These are phyloP conservation scores for Hippocampus guttulatus DNA, from an alignment of 2,113 vertebrate genomes.

Conservation along the genomic window DNA sequence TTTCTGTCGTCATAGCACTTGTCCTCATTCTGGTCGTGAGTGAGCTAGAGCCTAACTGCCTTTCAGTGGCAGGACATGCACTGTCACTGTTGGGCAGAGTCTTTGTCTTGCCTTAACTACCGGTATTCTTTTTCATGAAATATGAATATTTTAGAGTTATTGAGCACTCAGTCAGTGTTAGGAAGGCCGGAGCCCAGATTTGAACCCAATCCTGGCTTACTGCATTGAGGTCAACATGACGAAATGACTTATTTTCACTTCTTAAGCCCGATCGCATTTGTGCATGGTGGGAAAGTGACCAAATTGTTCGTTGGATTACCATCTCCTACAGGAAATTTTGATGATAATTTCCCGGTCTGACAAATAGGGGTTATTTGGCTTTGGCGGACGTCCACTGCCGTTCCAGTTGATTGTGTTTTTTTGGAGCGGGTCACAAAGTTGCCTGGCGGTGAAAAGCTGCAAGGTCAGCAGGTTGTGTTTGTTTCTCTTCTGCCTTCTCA, in stretches of 20 bases:
- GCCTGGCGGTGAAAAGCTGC: neutral
- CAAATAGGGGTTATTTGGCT: neutral
- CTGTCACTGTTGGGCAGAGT: neutral
- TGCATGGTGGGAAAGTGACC: neutral
- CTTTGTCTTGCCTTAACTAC: too few relatives aligned
- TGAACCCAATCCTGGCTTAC: too few relatives aligned
- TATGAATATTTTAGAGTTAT: too few relatives aligned
- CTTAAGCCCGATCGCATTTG: too few relatives aligned
- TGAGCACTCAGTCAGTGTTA: too few relatives aligned
- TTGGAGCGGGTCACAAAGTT: neutral
- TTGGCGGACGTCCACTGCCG: neutral
- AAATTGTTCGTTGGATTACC: neutral
- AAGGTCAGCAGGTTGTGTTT: constrained; percentile 13
- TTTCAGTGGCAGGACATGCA: neutral
- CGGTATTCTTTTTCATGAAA: too few relatives aligned
- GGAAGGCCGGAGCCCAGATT: too few relatives aligned
- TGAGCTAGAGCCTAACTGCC: too few relatives aligned
- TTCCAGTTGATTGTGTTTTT: neutral
- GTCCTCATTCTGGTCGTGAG: too few relatives aligned
- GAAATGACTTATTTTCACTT: too few relatives aligned
- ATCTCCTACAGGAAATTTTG: neutral
- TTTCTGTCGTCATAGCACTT: neutral
- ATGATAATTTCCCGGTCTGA: too few relatives aligned
- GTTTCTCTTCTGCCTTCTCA: constrained; percentile 40
- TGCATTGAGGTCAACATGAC: too few relatives aligned